Evolutionary conservation across 1,140 invertebrate species (phyloP).

Genomic region (Zophobas atratus): DNA sequence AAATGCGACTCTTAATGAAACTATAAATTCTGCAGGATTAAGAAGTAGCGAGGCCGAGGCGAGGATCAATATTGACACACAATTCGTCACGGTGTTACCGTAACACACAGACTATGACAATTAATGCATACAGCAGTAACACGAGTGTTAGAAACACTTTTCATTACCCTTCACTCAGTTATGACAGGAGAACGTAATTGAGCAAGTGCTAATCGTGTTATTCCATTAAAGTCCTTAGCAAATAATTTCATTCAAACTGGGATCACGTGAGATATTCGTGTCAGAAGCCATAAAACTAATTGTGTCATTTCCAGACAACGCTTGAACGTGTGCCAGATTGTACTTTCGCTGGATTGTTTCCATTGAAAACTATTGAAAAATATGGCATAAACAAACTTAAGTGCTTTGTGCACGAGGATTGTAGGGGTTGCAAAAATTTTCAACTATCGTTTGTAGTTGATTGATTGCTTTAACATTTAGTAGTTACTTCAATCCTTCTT

Average conservation of each 20-base stretch:
- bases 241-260: not conserved
- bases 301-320: not conserved
- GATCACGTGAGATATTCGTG: conserved; percentile 5
- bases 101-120: not conserved
- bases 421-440: too few relatives aligned
- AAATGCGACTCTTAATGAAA: conserved; percentile 14
- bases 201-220: not conserved
- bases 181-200: conserved; percentile 1
- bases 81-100: not conserved
- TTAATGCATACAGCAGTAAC: not conserved
- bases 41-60: not conserved
- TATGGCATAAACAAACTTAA: not conserved
- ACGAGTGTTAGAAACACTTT: not conserved
- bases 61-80: not conserved
- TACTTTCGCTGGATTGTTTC: not conserved
- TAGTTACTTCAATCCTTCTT: too few relatives aligned
- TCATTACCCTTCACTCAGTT: not conserved
- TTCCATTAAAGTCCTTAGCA: not conserved
- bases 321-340: not conserved
- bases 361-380: not conserved
- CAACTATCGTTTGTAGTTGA: too few relatives aligned
- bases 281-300: conserved; percentile 18
- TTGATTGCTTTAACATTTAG: too few relatives aligned
- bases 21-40: not conserved
- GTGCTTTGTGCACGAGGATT: not conserved